Percentiles rank a stretch among this genome's conserved stretches.
Evolutionary conservation across 2,797 vertebrate species (phyloP).

Genomic region (Zonotrichia albicollis): DNA sequence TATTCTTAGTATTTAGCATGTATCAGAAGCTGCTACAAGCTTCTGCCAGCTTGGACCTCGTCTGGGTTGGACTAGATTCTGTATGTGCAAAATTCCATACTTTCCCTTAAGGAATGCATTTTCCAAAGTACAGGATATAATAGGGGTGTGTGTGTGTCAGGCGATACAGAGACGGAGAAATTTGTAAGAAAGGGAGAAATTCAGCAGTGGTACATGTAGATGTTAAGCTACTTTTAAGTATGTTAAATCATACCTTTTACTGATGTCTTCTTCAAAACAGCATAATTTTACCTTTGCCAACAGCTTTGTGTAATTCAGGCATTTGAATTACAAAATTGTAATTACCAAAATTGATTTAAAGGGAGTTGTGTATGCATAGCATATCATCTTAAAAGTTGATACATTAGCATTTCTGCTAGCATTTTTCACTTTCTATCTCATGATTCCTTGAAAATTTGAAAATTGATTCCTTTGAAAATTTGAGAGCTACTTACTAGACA

Average conservation of each 20-base stretch:
- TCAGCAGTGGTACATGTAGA: neutral
- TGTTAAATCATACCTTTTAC: neutral
- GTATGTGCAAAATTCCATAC: neutral
- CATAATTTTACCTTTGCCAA: neutral
- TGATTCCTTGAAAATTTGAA: neutral
- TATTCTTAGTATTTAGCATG: neutral
- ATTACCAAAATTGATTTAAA: neutral
- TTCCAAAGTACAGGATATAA: neutral
- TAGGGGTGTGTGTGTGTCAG: neutral
- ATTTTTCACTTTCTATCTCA: neutral
- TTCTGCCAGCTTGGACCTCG: neutral
- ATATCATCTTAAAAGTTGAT: neutral
- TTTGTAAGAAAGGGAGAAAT: neutral
- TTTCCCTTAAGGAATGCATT: neutral
- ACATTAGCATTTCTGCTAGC: neutral
- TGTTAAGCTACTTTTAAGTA: neutral
- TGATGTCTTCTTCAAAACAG: neutral
- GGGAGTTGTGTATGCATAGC: neutral
- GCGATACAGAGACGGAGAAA: neutral
- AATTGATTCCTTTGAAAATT: neutral
- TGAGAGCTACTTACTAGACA: neutral
- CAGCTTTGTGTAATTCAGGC: neutral
- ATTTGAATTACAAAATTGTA: neutral
- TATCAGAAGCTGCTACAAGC: neutral
- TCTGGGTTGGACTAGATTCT: neutral